phyloP scores from a whole-genome alignment of 2,113 vertebrate genomes.

The Melierax canorus region DNA sequence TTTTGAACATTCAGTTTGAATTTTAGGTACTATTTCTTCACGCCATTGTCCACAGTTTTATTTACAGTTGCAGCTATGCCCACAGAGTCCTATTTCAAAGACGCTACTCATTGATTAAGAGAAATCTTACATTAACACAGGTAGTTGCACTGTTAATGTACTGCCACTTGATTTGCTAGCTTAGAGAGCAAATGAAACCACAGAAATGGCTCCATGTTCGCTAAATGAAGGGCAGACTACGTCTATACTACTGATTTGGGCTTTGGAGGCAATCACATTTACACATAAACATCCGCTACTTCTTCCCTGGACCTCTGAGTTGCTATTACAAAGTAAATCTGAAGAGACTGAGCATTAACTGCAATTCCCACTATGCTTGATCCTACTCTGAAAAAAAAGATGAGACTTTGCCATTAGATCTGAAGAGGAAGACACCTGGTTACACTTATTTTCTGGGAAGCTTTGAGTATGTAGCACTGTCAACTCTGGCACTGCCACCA shows the following conservation, averaged over 20 bases:
- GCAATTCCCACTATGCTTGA: not conserved
- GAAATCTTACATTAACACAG: not conserved
- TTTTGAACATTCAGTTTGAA: not conserved
- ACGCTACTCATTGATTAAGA: not conserved
- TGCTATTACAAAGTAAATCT: not conserved
- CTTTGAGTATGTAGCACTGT: not conserved
- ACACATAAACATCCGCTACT: not conserved
- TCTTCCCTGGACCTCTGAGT: not conserved
- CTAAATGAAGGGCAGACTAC: not conserved
- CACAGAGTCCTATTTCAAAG: not conserved
- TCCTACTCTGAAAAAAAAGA: not conserved
- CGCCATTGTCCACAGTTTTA: not conserved
- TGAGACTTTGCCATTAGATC: not conserved
- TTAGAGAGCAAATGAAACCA: not conserved
- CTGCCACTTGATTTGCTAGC: not conserved
- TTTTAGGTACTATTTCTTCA: not conserved
- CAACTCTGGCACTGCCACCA: not conserved
- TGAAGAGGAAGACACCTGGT: not conserved
- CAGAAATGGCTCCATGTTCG: not conserved
- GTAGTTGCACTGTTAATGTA: not conserved
- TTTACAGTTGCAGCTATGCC: not conserved
- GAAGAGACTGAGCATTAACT: not conserved
- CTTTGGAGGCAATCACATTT: not conserved
- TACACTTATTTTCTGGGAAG: not conserved
- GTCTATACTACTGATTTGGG: fast-evolving